Evolutionary conservation across 92 coral and sea anemone species (phyloP).

Genomic region (Umimayanthus chanpuru): DNA sequence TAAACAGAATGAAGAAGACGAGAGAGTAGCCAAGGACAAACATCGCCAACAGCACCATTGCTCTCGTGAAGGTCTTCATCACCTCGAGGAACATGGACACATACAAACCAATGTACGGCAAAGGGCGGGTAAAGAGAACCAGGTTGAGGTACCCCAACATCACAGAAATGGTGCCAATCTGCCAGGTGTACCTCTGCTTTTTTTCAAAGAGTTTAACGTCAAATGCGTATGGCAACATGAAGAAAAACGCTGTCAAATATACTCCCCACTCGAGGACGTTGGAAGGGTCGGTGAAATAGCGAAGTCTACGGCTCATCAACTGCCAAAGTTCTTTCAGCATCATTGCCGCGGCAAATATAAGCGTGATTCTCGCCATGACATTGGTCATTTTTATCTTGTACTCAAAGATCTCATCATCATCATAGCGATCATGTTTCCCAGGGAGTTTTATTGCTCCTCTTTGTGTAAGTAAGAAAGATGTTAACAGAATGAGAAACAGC

Average conservation of each 20-base stretch:
- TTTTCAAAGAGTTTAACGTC: background rate
- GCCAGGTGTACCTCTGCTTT: slow-evolving; percentile 55
- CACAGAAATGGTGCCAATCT: slow-evolving; percentile 66
- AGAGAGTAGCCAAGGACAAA: slow-evolving; percentile 78
- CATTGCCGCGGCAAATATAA: slow-evolving; percentile 53
- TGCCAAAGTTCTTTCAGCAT: slow-evolving; percentile 75
- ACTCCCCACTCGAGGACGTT: slow-evolving; percentile 88
- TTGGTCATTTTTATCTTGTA: background rate
- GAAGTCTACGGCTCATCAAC: slow-evolving; percentile 48
- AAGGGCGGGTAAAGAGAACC: slow-evolving; percentile 63
- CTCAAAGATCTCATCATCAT: background rate
- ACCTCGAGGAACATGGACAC: slow-evolving; percentile 90
- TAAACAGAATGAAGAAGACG: slow-evolving; percentile 85
- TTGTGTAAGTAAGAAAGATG: slow-evolving; percentile 56
- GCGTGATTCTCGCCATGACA: slow-evolving; percentile 33
- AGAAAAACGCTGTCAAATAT: slow-evolving; percentile 65
- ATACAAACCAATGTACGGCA: slow-evolving; percentile 76
- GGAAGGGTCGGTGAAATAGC: slow-evolving; percentile 63
- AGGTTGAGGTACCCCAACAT: slow-evolving; percentile 77
- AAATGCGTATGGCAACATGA: slow-evolving; percentile 63
- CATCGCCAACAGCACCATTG: slow-evolving; percentile 62
- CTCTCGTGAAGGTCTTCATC: slow-evolving; percentile 67
- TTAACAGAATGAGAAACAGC: slow-evolving; percentile 49
- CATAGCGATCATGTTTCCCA: background rate
- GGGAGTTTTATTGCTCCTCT: slow-evolving; percentile 45